Conservation (phyloP, 2,888 invertebrate genomes). For the Dendrolimus pini region DNA sequence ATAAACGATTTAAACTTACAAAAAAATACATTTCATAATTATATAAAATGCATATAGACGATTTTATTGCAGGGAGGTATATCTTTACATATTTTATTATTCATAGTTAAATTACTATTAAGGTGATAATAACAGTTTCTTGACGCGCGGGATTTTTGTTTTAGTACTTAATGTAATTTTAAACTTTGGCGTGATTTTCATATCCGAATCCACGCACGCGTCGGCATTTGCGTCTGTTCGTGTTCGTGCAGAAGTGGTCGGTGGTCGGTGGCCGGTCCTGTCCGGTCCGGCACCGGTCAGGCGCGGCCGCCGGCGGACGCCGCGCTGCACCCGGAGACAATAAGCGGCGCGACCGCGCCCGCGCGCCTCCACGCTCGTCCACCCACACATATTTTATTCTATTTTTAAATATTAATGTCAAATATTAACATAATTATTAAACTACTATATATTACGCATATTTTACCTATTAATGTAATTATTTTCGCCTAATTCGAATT, state of each 20-base stretch:
- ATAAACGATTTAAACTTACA: slow-evolving; percentile 68
- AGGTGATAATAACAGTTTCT: slow-evolving; percentile 51
- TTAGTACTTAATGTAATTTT: slow-evolving; percentile 43
- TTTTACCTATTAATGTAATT: slow-evolving; percentile 75
- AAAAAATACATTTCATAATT: slow-evolving; percentile 70
- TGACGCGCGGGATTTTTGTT: slow-evolving; percentile 50
- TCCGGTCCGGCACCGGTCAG: slow-evolving; percentile 10
- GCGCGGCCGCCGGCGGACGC: slow-evolving; percentile 13
- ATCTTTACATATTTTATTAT: slow-evolving; percentile 71
- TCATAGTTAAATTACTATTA: slow-evolving; percentile 70
- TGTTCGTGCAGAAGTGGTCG: slow-evolving; percentile 17
- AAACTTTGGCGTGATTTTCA: slow-evolving; percentile 9
- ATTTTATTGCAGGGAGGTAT: slow-evolving; percentile 72
- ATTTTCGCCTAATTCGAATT: slow-evolving; percentile 75
- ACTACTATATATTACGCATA: slow-evolving; percentile 61
- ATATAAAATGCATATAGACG: slow-evolving; percentile 67
- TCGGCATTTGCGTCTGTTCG: slow-evolving; percentile 14
- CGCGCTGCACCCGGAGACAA: slow-evolving; percentile 33
- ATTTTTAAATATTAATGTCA: slow-evolving; percentile 76
- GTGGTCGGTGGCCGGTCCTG: slow-evolving; percentile 11
- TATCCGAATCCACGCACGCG: slow-evolving; percentile 21
- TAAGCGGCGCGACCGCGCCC: slow-evolving; percentile 42
- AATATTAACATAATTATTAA: slow-evolving; percentile 71
- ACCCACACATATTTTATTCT: slow-evolving; percentile 74
- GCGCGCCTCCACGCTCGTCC: slow-evolving; percentile 67